Evolutionary conservation across 2,888 invertebrate species (phyloP).

Genomic region (Nomada flava): DNA sequence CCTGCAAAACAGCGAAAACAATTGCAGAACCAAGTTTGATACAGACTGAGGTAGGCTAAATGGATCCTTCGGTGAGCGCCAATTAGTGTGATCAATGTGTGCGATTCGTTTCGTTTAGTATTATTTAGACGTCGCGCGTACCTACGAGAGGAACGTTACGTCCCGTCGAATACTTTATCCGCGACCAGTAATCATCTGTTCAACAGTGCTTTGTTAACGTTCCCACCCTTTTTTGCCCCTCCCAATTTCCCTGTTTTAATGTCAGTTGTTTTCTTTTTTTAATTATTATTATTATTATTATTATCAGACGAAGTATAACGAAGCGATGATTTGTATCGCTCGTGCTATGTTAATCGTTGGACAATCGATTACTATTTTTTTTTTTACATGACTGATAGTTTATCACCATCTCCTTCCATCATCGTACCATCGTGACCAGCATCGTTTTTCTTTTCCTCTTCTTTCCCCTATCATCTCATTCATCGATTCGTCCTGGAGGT

Average conservation of each 20-base stretch:
- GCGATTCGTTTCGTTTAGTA: constrained; percentile 48
- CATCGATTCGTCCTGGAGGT: constrained; percentile 10
- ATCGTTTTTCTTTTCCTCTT: not conserved
- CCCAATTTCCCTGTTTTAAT: no score
- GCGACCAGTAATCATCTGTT: constrained; percentile 2
- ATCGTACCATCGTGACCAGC: not conserved
- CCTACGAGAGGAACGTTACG: constrained; percentile 4
- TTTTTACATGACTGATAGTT: constrained; percentile 42
- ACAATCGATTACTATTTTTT: constrained; percentile 19
- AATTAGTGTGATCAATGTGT: constrained; percentile 47
- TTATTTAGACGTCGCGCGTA: constrained; percentile 36
- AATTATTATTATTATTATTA: not conserved
- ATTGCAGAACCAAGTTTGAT: constrained; percentile 68
- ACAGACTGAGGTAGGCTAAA: constrained; percentile 72
- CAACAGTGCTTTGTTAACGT: constrained; percentile 5
- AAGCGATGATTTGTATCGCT: constrained; percentile 24
- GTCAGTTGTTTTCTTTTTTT: not conserved
- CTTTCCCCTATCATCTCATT: not conserved
- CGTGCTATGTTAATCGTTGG: constrained; percentile 33
- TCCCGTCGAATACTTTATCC: constrained; percentile 14
- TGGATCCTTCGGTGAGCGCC: constrained; percentile 54
- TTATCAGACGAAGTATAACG: constrained; percentile 29
- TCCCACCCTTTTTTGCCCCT: not conserved
- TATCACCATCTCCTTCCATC: not conserved
- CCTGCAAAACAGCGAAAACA: constrained; percentile 62